Evolutionary conservation across 2,113 vertebrate genomes (phyloP), one percentile per base, ranked within the genome.

Genomic region (Amphiprion ocellaris): DNA sequence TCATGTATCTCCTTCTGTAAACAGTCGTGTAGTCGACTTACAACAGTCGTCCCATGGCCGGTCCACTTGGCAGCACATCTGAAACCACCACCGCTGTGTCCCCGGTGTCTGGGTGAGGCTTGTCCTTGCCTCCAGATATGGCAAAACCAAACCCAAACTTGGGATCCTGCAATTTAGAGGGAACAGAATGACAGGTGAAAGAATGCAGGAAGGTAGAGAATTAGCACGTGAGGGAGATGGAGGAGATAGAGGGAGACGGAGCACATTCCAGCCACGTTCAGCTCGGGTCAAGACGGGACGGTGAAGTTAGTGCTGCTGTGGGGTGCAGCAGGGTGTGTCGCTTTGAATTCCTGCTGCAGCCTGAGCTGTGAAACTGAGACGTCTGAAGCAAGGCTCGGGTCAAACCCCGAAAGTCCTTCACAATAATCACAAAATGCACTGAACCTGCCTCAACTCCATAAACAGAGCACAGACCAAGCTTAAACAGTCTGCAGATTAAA

Each of bases 71-170:
- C 26, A 99, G 92, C 77, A 99, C 97, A 4, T 99, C 98, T 0
- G 98, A 98, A 26, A 99, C 91, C 0, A 98, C 46, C 78, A 99
- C 94, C 0, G 96, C 89, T 0, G 95, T 94, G 72, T 96, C 95
- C 6, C 96, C 94, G 0, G 46, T 93, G 17, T 64, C 33, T 15
- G 69, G 90, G 37, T 94, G 86, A 8, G 97, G 92, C 81, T 74
- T 96, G 87, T 99, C 97, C 24, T 84, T 90, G 21, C 97, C 96
- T 21, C 97, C 97, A 0, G 97, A 98, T 65, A 99, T 84, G 15
- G 97, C 98, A 0, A 99, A 96, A 37, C 98, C 98, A 7, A 99
- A 99, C 24, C 98, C 98, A 0, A 95, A 54, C 17, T 96, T 97
- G 66, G 97, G 80, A 85, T 99, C 98, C 98, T 99, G 73, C 4